Evolutionary conservation across 2,797 vertebrate genomes (phyloP).

Genomic region (Paratrypauchen microcephalus): DNA sequence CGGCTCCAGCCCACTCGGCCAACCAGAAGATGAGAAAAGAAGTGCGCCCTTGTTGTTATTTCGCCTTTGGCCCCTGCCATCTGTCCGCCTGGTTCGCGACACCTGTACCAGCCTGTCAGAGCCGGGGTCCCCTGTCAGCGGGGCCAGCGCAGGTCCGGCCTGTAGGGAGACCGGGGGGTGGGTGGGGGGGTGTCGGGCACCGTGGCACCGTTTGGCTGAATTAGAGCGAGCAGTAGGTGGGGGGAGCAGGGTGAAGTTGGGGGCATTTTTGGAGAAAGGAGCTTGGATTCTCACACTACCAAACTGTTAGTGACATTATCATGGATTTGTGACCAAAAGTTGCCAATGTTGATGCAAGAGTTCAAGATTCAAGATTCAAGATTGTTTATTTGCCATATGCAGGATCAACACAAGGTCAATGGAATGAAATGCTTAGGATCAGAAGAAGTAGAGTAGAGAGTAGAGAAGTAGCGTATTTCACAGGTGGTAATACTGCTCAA

Average conservation of each 20-base stretch:
- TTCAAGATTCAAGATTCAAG: too few species aligned
- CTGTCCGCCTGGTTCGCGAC: constrained; percentile 73
- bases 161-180: constrained; percentile 31
- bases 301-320: too few species aligned
- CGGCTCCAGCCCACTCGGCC: constrained; percentile 63
- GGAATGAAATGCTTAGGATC: too few species aligned
- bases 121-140: constrained; percentile 55
- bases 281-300: constrained; percentile 11
- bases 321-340: background rate
- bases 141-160: constrained; percentile 50
- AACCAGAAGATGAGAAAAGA: constrained; percentile 74
- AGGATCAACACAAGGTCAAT: too few species aligned
- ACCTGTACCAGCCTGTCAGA: constrained; percentile 77
- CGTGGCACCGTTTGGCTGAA: constrained; percentile 34
- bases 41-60: constrained; percentile 70
- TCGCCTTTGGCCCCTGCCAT: constrained; percentile 74
- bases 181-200: background rate
- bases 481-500: too few species aligned
- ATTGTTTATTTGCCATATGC: too few species aligned
- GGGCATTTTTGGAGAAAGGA: constrained; percentile 46
- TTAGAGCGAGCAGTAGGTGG: constrained; percentile 8
- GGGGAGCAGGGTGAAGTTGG: constrained; percentile 53
- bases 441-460: too few species aligned
- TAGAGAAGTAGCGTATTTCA: too few species aligned
- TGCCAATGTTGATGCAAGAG: background rate